Conservation (phyloP, 2,113 vertebrate species). For the Cynoglossus semilaevis region DNA sequence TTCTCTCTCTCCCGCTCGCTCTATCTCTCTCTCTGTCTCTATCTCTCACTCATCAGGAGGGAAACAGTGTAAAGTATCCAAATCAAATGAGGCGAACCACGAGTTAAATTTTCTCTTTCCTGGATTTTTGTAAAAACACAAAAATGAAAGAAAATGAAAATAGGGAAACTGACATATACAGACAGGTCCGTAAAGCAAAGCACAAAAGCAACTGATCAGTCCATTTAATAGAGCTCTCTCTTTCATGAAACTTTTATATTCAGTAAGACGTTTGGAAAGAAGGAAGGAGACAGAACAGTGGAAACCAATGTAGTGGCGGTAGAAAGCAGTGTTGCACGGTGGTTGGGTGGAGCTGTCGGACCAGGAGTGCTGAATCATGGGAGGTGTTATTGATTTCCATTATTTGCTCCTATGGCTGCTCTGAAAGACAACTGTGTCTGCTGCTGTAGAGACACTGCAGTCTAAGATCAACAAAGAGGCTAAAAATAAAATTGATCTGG, state of each 20-base stretch:
- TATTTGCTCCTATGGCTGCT: conserved; percentile 47
- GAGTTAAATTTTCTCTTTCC: conserved; percentile 37
- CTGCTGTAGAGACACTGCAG: conserved; percentile 52
- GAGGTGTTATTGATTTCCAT: conserved; percentile 70
- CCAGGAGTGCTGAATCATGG: conserved; percentile 69
- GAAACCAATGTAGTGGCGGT: conserved; percentile 28
- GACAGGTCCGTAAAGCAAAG: too few relatives aligned
- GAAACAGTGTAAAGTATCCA: conserved; percentile 36
- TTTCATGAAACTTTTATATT: conserved; percentile 39
- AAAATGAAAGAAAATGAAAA: too few relatives aligned
- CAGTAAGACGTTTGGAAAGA: conserved; percentile 37
- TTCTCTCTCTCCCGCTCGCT: too few relatives aligned
- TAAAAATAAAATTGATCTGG: too few relatives aligned
- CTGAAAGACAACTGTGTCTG: conserved; percentile 51
- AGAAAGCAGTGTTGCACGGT: conserved; percentile 31
- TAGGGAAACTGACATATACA: background rate
- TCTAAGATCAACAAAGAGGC: background rate
- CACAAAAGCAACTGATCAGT: background rate
- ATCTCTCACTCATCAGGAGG: conserved; percentile 4
- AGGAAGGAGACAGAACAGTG: conserved; percentile 39
- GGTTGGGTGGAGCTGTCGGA: conserved; percentile 25
- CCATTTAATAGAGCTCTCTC: conserved; percentile 25
- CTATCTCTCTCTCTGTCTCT: too few relatives aligned
- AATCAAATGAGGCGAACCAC: conserved; percentile 43
- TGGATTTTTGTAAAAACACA: conserved; percentile 29